These are phyloP conservation scores for Ephialtes manifestator DNA, from an alignment of 2,888 invertebrate species.

Conservation along the genomic window DNA sequence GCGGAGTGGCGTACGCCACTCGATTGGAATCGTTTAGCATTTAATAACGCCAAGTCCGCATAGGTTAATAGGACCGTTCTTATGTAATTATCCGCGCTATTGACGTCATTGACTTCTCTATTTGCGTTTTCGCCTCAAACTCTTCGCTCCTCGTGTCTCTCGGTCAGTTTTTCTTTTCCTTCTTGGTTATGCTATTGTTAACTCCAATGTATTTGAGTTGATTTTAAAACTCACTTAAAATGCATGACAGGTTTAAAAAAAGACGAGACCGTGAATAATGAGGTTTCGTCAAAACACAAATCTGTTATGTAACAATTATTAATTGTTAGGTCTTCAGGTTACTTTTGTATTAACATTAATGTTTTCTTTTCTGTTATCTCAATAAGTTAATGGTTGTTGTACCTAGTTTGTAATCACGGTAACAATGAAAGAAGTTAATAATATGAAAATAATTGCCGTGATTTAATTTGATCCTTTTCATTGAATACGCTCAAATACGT, in stretches of 20 bases:
- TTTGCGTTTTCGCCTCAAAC: conserved; percentile 66
- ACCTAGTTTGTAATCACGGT: not conserved
- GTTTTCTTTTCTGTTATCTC: not conserved
- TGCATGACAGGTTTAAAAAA: not conserved
- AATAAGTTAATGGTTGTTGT: not conserved
- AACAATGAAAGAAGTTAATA: not conserved
- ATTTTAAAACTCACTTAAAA: not conserved
- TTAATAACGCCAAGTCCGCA: conserved; percentile 75
- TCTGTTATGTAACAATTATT: too few species aligned
- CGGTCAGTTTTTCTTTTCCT: conserved; percentile 5
- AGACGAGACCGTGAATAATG: not conserved
- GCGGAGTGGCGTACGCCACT: conserved; percentile 50
- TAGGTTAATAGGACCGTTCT: conserved; percentile 79
- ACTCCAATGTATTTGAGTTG: not conserved
- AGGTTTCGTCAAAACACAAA: not conserved
- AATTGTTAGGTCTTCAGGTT: too few species aligned
- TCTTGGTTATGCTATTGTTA: not conserved
- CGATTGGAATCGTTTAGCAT: conserved; percentile 78
- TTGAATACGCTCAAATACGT: too few species aligned
- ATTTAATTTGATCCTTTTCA: not conserved
- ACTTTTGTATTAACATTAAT: too few species aligned
- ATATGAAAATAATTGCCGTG: not conserved
- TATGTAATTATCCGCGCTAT: conserved; percentile 79
- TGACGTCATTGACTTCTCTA: conserved; percentile 81
- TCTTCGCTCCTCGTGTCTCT: conserved; percentile 43